phyloP scores from a whole-genome alignment of 1,140 invertebrate species.

The Fopius arisanus region DNA sequence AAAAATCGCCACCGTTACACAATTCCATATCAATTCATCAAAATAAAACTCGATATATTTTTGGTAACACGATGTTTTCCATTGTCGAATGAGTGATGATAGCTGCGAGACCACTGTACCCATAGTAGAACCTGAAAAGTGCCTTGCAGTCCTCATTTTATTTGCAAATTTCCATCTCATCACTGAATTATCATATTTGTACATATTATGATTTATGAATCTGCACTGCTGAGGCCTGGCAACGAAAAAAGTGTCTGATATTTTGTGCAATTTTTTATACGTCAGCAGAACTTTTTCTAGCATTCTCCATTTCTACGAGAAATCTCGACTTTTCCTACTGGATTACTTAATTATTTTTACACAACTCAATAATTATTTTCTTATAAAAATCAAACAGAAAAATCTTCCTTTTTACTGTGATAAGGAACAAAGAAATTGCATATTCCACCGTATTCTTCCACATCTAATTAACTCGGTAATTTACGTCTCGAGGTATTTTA shows the following conservation, averaged over 20 bases:
- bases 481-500: not conserved
- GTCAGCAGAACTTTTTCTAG: not conserved
- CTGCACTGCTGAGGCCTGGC: not conserved
- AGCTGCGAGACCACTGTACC: not conserved
- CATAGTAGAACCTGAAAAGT: slow-evolving; percentile 10
- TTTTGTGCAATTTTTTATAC: slow-evolving; percentile 10
- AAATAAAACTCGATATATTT: slow-evolving; percentile 4
- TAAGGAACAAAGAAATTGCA: not conserved
- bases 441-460: not conserved
- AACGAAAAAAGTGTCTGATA: not conserved
- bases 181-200: too few relatives aligned
- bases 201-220: not conserved
- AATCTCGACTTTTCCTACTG: too few relatives aligned
- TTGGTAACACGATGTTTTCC: not conserved
- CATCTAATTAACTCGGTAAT: not conserved
- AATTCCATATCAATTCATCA: not conserved
- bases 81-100: not conserved
- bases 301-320: not conserved
- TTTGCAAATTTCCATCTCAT: too few relatives aligned
- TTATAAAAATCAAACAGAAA: not conserved
- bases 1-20: not conserved
- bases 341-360: too few relatives aligned
- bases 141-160: slow-evolving; percentile 22
- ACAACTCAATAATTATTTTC: not conserved
- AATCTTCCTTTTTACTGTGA: slow-evolving; percentile 9